These are phyloP conservation scores for Carassius carassius DNA, from an alignment of 2,113 vertebrate species.

Conservation along the genomic window DNA sequence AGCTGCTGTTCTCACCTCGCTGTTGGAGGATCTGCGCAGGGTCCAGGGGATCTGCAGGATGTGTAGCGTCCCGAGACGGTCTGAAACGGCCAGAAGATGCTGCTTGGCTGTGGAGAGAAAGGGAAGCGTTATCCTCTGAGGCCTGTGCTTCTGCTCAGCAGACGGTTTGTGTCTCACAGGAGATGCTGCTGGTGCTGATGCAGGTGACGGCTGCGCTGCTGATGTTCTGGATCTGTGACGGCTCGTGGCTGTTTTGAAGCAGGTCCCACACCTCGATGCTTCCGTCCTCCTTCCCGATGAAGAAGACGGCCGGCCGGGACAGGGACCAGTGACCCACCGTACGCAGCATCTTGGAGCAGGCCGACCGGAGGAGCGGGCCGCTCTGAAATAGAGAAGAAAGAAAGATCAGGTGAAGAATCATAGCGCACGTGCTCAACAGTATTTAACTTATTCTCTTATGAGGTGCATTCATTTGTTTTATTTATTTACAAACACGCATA, in stretches of 20 bases:
- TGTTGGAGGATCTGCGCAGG: conserved; percentile 69
- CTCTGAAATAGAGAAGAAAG: conserved; percentile 62
- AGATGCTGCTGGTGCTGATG: conserved; percentile 79
- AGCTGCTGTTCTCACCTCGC: conserved; percentile 72
- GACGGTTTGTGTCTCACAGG: conserved; percentile 55
- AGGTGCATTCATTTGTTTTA: no score
- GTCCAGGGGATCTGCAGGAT: conserved; percentile 85
- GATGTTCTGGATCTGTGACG: conserved; percentile 77
- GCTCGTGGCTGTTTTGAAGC: conserved; percentile 82
- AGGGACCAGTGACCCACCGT: conserved; percentile 88
- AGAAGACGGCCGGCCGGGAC: conserved; percentile 86
- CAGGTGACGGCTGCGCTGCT: conserved; percentile 77
- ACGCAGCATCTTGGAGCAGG: conserved; percentile 70
- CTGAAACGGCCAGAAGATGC: conserved; percentile 85
- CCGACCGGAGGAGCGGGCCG: conserved; percentile 79
- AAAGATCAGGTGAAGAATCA: neutral
- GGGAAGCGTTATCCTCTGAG: no score
- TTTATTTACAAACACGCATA: no score
- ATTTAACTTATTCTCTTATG: neutral
- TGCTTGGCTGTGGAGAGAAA: conserved; percentile 74
- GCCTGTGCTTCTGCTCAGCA: no score
- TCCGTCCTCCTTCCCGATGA: conserved; percentile 86
- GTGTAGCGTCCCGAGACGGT: conserved; percentile 81
- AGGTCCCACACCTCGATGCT: conserved; percentile 92
- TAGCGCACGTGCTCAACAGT: neutral